Percentiles rank a stretch among this genome's conserved stretches.
Evolutionary conservation across 64 coral and sea anemone genomes (phyloP).

Genomic region (Montipora foliosa): DNA sequence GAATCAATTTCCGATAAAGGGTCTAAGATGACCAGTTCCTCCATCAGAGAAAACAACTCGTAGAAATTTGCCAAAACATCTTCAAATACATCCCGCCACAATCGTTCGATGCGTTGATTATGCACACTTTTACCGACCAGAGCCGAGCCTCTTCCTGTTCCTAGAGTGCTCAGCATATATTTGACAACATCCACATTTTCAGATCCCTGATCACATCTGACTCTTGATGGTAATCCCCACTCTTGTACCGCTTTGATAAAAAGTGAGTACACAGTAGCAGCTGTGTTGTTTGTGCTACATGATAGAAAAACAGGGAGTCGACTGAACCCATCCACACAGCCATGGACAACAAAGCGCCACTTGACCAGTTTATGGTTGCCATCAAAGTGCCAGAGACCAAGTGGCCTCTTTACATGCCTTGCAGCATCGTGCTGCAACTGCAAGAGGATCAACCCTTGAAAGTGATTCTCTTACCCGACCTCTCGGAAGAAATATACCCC

Average conservation of each 20-base stretch:
- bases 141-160: constrained; percentile 62
- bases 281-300: constrained; percentile 6
- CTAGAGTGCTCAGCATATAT: constrained; percentile 49
- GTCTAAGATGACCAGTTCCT: constrained; percentile 3
- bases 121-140: constrained; percentile 66
- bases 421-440: constrained; percentile 1
- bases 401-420: background rate
- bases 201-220: background rate
- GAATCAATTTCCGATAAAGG: too few species aligned
- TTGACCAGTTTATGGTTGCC: constrained; percentile 1
- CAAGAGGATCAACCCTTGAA: constrained; percentile 37
- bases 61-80: constrained; percentile 61
- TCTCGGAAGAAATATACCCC: background rate
- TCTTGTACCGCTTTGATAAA: background rate
- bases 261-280: background rate
- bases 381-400: background rate
- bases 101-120: constrained; percentile 57
- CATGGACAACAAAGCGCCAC: background rate
- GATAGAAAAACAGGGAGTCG: constrained; percentile 33
- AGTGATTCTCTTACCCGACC: background rate
- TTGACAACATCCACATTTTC: background rate
- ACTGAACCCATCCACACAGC: constrained; percentile 7
- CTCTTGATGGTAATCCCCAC: background rate
- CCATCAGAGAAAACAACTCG: constrained; percentile 53
- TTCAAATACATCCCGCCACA: constrained; percentile 51